These are phyloP conservation scores for Stenodera caucasica DNA, from an alignment of 2,888 invertebrate species.

Conservation along the genomic window DNA sequence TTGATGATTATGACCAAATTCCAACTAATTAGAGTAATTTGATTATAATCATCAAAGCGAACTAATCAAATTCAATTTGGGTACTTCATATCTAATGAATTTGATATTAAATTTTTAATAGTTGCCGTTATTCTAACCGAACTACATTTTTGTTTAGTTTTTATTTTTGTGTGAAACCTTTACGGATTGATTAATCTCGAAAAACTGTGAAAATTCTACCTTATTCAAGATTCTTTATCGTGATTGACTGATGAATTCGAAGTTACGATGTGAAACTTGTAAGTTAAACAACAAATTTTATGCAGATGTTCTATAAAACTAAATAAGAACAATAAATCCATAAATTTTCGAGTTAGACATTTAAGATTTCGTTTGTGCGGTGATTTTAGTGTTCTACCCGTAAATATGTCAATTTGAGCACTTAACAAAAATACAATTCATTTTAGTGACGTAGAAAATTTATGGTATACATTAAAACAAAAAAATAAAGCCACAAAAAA, in stretches of 20 bases:
- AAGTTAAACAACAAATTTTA: background rate
- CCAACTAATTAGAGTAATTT: background rate
- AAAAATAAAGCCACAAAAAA: background rate
- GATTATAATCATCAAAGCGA: background rate
- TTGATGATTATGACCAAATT: background rate
- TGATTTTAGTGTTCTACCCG: slow-evolving; percentile 15
- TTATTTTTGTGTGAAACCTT: no score
- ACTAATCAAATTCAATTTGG: background rate
- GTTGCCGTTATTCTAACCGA: background rate
- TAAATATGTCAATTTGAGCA: slow-evolving; percentile 32
- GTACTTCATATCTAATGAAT: background rate
- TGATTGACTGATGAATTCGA: no score
- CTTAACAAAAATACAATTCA: slow-evolving; percentile 28
- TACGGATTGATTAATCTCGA: no score
- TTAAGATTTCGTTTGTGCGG: slow-evolving; percentile 5
- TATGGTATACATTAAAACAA: slow-evolving; percentile 20
- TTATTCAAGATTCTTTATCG: no score
- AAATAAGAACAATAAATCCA: slow-evolving; percentile 19
- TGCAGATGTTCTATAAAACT: background rate
- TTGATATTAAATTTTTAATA: background rate
- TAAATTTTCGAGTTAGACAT: slow-evolving; percentile 14
- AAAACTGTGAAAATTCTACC: no score
- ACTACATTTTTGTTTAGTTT: background rate
- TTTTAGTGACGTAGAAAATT: slow-evolving; percentile 22
- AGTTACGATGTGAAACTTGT: background rate